A percentile compares a stretch with the other conserved stretches of the same genome.
phyloP scores from a whole-genome alignment of 1,140 invertebrate genomes.

The Brachionus angularis region DNA sequence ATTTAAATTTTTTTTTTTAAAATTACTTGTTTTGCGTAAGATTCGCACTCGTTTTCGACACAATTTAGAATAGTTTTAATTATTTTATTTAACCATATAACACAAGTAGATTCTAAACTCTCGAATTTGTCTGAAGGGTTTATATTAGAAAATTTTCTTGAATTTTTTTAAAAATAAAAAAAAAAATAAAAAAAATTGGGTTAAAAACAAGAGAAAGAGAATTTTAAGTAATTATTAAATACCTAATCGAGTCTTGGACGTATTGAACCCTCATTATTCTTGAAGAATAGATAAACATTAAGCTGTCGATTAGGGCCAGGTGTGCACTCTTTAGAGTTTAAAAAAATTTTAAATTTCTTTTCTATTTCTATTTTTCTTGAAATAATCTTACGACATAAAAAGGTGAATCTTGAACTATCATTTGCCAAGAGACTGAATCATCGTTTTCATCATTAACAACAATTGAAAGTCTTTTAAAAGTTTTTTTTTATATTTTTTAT shows the following conservation, averaged over 20 bases:
- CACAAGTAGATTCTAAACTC: background rate
- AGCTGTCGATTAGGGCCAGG: constrained; percentile 24
- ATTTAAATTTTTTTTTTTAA: too few relatives aligned
- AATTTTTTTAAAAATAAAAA: constrained; percentile 5
- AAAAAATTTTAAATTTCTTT: background rate
- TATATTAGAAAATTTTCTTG: background rate
- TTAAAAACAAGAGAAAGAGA: too few relatives aligned
- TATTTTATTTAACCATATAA: constrained; percentile 31
- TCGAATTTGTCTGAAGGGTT: background rate
- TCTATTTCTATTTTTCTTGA: too few relatives aligned
- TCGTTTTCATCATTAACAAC: constrained; percentile 37
- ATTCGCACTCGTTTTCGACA: constrained; percentile 22
- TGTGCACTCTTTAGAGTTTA: constrained; percentile 14
- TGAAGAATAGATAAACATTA: constrained; percentile 11
- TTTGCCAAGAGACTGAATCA: constrained; percentile 14
- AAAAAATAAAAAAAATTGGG: background rate
- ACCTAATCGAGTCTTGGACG: constrained; percentile 23
- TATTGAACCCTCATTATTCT: constrained; percentile 18
- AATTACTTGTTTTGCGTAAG: background rate
- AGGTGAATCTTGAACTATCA: constrained; percentile 15
- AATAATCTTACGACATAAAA: constrained; percentile 34
- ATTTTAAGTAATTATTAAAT: too few relatives aligned
- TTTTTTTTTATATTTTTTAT: too few relatives aligned
- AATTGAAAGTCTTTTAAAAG: background rate
- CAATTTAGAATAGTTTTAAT: background rate